Conservation (phyloP, 92 coral and sea anemone species). For the Pocillopora meandrina region DNA sequence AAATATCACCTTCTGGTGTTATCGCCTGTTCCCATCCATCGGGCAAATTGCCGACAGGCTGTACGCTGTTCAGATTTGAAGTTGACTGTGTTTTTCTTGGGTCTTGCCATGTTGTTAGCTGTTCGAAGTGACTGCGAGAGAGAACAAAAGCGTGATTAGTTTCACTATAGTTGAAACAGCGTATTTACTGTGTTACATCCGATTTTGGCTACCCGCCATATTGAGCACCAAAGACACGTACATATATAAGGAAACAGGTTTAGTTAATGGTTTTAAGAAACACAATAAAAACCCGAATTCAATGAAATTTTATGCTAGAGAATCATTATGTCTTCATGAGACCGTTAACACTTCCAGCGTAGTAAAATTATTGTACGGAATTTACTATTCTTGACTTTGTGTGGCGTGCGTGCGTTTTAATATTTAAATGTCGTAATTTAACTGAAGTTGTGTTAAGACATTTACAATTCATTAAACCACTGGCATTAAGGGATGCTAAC, state of each 20-base stretch:
- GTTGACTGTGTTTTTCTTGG: slow-evolving; percentile 98
- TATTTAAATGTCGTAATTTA: slow-evolving; percentile 61
- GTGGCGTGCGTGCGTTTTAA: slow-evolving; percentile 59
- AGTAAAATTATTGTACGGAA: slow-evolving; percentile 27
- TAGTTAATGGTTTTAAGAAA: slow-evolving; percentile 36
- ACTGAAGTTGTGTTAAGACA: slow-evolving; percentile 44
- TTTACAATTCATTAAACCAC: not conserved
- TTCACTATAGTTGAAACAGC: slow-evolving; percentile 26
- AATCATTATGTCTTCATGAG: slow-evolving; percentile 22
- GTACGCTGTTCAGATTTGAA: slow-evolving; percentile 79
- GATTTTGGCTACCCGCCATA: slow-evolving; percentile 83
- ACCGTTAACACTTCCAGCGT: slow-evolving; percentile 18
- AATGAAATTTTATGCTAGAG: not conserved
- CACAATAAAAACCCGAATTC: slow-evolving; percentile 38
- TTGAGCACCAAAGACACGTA: slow-evolving; percentile 61
- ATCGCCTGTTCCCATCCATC: slow-evolving; percentile 99
- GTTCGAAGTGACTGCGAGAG: slow-evolving; percentile 88
- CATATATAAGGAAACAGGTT: slow-evolving; percentile 66
- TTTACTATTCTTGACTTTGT: slow-evolving; percentile 38
- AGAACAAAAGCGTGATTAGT: slow-evolving; percentile 38
- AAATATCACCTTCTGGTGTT: slow-evolving; percentile 92
- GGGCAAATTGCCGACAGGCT: slow-evolving; percentile 62
- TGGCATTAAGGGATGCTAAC: not conserved
- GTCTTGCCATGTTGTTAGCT: slow-evolving; percentile 95
- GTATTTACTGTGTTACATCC: slow-evolving; percentile 34